Percentiles rank a stretch among this genome's conserved stretches.
Conservation (phyloP, 2,113 vertebrate species). For the Ameiurus melas region DNA sequence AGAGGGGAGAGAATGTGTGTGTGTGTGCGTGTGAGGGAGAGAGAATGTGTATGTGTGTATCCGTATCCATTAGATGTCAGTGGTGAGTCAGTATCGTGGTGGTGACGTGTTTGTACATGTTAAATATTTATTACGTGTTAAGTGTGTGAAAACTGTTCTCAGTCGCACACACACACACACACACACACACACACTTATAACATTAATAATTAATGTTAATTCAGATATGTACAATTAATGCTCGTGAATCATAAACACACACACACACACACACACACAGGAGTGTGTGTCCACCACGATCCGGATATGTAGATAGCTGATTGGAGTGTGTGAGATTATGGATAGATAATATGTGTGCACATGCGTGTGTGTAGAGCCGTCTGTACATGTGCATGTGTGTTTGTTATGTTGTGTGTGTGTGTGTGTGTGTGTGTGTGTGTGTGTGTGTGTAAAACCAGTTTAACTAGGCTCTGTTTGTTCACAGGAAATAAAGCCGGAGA, state of each 20-base stretch:
- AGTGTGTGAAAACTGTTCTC: not conserved
- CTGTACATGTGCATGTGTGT: no score
- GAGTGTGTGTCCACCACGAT: no score
- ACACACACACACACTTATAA: not conserved
- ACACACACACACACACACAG: no score
- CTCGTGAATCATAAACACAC: not conserved
- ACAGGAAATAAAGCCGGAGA: not conserved
- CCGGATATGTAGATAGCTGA: no score
- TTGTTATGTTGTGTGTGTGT: no score
- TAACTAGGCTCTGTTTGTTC: constrained; percentile 5
- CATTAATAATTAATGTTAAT: no score
- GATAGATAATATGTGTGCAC: no score
- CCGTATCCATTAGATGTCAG: constrained; percentile 61
- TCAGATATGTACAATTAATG: not conserved
- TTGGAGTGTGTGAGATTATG: no score
- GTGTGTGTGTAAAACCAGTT: constrained; percentile 12
- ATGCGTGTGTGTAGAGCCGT: no score
- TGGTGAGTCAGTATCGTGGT: not conserved
- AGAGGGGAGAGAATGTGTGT: no score
- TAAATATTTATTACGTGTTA: not conserved
- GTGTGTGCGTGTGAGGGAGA: no score
- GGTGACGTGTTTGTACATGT: not conserved
- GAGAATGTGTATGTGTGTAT: no score
- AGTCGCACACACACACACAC: not conserved
- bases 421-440: not conserved